These are phyloP conservation scores for Hydraecia micacea DNA, from an alignment of 2,888 invertebrate species.

Conservation along the genomic window DNA sequence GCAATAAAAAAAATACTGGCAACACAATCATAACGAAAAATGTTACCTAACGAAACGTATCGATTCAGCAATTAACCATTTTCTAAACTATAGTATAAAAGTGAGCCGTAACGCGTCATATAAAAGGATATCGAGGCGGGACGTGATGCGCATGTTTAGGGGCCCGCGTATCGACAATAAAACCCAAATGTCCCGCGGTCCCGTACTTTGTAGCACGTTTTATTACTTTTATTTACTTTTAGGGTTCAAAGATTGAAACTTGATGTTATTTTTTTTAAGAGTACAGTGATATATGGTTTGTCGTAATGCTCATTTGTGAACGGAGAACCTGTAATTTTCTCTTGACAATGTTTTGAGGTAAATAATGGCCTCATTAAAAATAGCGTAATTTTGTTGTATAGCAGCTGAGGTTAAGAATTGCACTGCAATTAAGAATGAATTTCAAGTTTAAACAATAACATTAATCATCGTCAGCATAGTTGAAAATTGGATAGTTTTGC, in stretches of 20 bases:
- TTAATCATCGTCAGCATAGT: too few species aligned
- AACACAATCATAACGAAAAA: constrained; percentile 8
- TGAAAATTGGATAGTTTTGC: background rate
- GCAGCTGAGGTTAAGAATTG: background rate
- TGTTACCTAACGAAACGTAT: constrained; percentile 31
- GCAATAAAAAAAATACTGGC: background rate
- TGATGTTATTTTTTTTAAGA: constrained; percentile 59
- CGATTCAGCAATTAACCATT: constrained; percentile 58
- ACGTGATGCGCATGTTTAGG: constrained; percentile 62
- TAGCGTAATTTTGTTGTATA: background rate
- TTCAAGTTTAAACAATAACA: background rate
- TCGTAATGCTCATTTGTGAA: constrained; percentile 40
- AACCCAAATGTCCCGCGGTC: constrained; percentile 62
- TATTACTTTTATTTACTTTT: constrained; percentile 68
- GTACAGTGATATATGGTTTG: constrained; percentile 38
- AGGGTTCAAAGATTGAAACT: constrained; percentile 62
- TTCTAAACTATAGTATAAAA: constrained; percentile 61
- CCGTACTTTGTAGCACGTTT: constrained; percentile 65
- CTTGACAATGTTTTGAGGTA: background rate
- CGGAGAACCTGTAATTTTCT: constrained; percentile 9
- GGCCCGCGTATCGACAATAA: constrained; percentile 65
- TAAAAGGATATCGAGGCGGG: constrained; percentile 58
- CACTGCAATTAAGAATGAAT: too few species aligned
- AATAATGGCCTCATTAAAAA: background rate
- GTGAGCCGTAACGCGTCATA: constrained; percentile 52